Percentiles rank a stretch among this genome's conserved stretches.
phyloP scores from a whole-genome alignment of 2,888 invertebrate genomes.

The Phalera bucephala region DNA sequence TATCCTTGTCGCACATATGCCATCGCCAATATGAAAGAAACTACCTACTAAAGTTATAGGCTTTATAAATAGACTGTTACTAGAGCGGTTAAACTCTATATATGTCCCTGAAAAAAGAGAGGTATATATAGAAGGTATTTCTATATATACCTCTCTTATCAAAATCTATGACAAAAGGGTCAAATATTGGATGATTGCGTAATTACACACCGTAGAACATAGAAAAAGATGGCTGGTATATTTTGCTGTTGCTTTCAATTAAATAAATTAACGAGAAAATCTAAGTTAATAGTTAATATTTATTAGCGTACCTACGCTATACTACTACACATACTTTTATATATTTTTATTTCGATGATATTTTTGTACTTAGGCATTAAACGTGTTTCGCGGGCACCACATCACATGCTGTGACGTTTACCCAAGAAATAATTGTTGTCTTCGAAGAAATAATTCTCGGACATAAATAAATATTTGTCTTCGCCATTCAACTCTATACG shows the following conservation, averaged over 20 bases:
- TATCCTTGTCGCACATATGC: constrained; percentile 55
- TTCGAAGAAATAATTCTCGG: no score
- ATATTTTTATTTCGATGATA: no score
- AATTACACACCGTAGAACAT: constrained; percentile 39
- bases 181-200: constrained; percentile 33
- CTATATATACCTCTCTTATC: no score
- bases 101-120: constrained; percentile 49
- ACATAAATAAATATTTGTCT: no score
- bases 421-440: no score
- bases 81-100: constrained; percentile 63
- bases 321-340: constrained; percentile 19
- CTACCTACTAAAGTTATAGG: constrained; percentile 52
- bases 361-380: no score
- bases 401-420: no score
- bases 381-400: no score
- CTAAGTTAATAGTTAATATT: constrained; percentile 45
- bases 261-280: constrained; percentile 42
- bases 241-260: constrained; percentile 35
- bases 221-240: constrained; percentile 41
- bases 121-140: no score
- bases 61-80: constrained; percentile 64
- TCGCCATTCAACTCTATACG: no score
- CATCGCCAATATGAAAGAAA: constrained; percentile 51
- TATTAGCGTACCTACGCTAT: constrained; percentile 38
- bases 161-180: no score